phyloP scores from a whole-genome alignment of 2,797 vertebrate species.

The Smutsia gigantea region DNA sequence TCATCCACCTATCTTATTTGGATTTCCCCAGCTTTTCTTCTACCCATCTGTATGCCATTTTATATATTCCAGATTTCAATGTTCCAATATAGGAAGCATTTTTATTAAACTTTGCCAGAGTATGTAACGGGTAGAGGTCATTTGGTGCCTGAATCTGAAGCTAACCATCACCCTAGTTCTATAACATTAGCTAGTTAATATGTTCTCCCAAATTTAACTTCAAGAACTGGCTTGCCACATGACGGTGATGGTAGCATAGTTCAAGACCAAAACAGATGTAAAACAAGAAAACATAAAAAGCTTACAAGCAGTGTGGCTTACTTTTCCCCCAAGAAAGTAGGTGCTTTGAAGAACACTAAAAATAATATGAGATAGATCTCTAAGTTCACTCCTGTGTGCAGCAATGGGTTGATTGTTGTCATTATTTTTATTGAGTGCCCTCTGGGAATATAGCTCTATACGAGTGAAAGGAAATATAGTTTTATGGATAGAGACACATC shows the following conservation, averaged over 20 bases:
- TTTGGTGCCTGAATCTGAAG: neutral
- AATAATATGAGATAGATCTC: conserved; percentile 44
- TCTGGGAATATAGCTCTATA: conserved; percentile 1
- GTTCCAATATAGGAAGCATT: neutral
- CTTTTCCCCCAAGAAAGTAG: neutral
- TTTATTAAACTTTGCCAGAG: neutral
- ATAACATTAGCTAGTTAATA: neutral
- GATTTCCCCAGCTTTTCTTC: neutral
- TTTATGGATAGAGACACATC: neutral
- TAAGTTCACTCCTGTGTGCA: conserved; percentile 1
- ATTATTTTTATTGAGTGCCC: conserved; percentile 59
- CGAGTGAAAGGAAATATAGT: neutral
- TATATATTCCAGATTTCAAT: neutral
- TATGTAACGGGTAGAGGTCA: neutral
- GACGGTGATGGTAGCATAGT: neutral
- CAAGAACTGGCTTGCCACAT: neutral
- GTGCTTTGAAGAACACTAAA: conserved; percentile 55
- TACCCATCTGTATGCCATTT: neutral
- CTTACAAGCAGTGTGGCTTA: neutral
- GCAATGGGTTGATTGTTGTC: conserved; percentile 35
- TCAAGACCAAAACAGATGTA: conserved; percentile 16
- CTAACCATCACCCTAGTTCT: neutral
- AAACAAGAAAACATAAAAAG: conserved; percentile 46
- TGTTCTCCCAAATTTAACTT: conserved; percentile 15
- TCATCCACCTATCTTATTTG: neutral